Percentiles rank a stretch among this genome's conserved stretches.
phyloP scores from a whole-genome alignment of 2,888 invertebrate genomes.

The Orchestes rusci region DNA sequence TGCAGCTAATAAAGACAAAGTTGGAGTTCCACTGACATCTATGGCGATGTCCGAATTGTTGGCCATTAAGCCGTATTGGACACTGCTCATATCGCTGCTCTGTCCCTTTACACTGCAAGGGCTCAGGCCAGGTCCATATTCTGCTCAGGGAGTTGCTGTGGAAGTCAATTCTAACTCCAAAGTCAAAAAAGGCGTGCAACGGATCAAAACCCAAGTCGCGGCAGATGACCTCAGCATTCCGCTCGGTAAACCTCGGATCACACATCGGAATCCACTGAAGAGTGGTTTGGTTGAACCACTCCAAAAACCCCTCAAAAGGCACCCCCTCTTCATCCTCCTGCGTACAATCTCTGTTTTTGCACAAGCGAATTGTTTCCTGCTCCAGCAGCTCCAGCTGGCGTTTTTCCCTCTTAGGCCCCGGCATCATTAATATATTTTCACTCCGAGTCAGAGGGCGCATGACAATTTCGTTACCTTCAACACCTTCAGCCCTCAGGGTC shows the following conservation, averaged over 20 bases:
- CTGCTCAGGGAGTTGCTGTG: conserved; percentile 81
- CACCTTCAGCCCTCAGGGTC: conserved; percentile 76
- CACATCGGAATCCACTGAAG: conserved; percentile 96
- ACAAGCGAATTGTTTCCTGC: conserved; percentile 61
- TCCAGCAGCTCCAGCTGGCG: conserved; percentile 45
- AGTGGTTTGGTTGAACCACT: conserved; percentile 92
- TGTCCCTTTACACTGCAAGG: conserved; percentile 62
- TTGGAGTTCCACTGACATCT: conserved; percentile 84
- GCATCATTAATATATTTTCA: conserved; percentile 34
- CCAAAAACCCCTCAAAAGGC: conserved; percentile 78
- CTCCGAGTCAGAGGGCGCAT: conserved; percentile 58
- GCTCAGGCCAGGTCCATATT: conserved; percentile 94
- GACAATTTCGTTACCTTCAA: conserved; percentile 63
- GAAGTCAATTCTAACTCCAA: conserved; percentile 78
- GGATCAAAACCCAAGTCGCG: conserved; percentile 85
- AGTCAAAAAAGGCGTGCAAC: conserved; percentile 80
- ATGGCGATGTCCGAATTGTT: conserved; percentile 76
- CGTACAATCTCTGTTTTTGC: conserved; percentile 67
- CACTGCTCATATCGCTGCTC: conserved; percentile 66
- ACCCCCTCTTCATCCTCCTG: conserved; percentile 47
- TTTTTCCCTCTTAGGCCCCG: conserved; percentile 26
- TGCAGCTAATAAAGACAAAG: conserved; percentile 92
- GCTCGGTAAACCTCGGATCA: conserved; percentile 83
- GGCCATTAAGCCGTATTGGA: conserved; percentile 82
- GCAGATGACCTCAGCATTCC: conserved; percentile 96